Base-by-base conservation (phyloP, 2,888 invertebrate genomes). In the Petrolisthes cinctipes region DNA sequence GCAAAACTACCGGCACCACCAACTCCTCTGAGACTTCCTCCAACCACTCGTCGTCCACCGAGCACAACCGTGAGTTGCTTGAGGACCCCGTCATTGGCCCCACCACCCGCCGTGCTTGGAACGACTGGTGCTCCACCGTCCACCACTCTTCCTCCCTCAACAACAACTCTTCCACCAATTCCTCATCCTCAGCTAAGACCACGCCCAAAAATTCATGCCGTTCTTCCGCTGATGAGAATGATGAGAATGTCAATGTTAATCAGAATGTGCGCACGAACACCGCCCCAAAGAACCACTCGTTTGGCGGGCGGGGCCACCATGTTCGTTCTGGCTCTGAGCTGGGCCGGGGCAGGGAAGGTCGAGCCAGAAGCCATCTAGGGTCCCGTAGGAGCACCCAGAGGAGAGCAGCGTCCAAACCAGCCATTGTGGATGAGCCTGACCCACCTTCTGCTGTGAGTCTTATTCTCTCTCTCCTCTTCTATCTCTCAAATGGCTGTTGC, bases 101-200 rank as follows among this genome's bases (percentile, higher is more conserved):
- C 4, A 96, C 96, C 53, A 96, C 96, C 7, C 94, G 96, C 37
- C 94, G 95, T 91, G 95, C 96, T 80, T 96, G 96, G 96, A 95
- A 95, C 5, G 95, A 96, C 92, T 95, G 95, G 94, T 95, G 95
- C 92, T 85, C 90, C 76, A 85, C 88, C 53, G 83, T 79, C 66
- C 51, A 76, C 9, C 71, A 71, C 71, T 17, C 9, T 17, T 14
- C 61, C 61, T 68, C 82, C 51, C 68, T 68, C 82, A 68, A 37
- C 53, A 51, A 51, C 51, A 20, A 51, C 68, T 51, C 37, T 17
- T 3, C 80, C 79, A 54, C 79, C 80, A 71, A 78, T 56, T 71
- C 76, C 57, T 78, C 86, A 23, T 89, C 89, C 20, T 88, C 88
- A 23, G 73, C 85, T 51, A 89, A 89, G 20, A 83, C 85, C 57